These are phyloP conservation scores for Zaprionus kolodkinae DNA, from an alignment of 1,140 invertebrate genomes.

Conservation along the genomic window DNA sequence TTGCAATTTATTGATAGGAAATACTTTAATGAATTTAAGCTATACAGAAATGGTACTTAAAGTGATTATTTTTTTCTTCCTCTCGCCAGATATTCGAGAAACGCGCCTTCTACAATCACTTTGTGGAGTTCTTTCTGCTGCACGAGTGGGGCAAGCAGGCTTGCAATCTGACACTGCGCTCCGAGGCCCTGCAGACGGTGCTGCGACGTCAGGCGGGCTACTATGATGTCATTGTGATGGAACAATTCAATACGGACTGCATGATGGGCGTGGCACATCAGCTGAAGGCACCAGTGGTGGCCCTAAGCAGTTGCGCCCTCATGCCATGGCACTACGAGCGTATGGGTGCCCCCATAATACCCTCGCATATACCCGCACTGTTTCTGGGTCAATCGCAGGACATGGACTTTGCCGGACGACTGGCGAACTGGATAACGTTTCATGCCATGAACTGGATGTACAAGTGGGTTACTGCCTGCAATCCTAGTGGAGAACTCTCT, in stretches of 20 bases:
- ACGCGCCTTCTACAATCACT: slow-evolving; percentile 68
- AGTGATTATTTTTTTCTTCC: neutral
- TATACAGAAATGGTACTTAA: too few relatives aligned
- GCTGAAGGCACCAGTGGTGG: slow-evolving; percentile 87
- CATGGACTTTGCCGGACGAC: slow-evolving; percentile 85
- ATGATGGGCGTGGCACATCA: slow-evolving; percentile 87
- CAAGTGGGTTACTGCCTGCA: slow-evolving; percentile 45
- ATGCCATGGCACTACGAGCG: slow-evolving; percentile 87
- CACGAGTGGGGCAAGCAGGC: slow-evolving; percentile 71
- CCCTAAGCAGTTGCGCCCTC: slow-evolving; percentile 85
- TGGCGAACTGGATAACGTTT: slow-evolving; percentile 83
- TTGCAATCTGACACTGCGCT: slow-evolving; percentile 71
- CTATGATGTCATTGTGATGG: slow-evolving; percentile 88
- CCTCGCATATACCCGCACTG: slow-evolving; percentile 86
- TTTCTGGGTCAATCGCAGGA: slow-evolving; percentile 86
- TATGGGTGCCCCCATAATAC: slow-evolving; percentile 86
- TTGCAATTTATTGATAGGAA: too few relatives aligned
- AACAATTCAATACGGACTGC: slow-evolving; percentile 90
- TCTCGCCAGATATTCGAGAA: slow-evolving; percentile 71
- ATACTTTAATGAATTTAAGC: too few relatives aligned
- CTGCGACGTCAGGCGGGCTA: slow-evolving; percentile 80
- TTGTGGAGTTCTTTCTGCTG: slow-evolving; percentile 73
- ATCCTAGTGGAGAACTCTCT: neutral
- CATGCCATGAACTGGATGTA: slow-evolving; percentile 74
- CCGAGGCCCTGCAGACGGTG: slow-evolving; percentile 66